Evolutionary conservation across 2,888 invertebrate species (phyloP), one percentile per base, ranked within the genome.

Genomic region (Bugulina stolonifera): DNA sequence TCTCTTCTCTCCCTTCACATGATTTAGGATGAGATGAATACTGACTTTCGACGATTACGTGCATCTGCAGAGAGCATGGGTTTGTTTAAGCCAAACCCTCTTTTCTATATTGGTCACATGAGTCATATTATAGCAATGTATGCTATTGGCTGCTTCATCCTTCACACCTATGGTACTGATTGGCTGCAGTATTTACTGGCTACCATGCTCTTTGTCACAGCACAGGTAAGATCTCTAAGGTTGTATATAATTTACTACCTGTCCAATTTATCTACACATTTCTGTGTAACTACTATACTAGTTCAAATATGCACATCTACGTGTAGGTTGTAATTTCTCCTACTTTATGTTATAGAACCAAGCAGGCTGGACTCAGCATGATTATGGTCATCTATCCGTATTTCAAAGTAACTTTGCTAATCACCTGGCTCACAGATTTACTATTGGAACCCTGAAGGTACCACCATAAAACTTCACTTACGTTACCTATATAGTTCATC

Each of bases 281-380:
- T n/a, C n/a, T n/a, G n/a, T n/a, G n/a, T n/a, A n/a, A n/a, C n/a
- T n/a, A n/a, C n/a, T n/a, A n/a, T n/a, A n/a, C n/a, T n/a, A n/a
- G n/a, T n/a, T n/a, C n/a, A n/a, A n/a, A n/a, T n/a, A n/a, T n/a
- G n/a, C n/a, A n/a, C n/a, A n/a, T n/a, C n/a, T n/a, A n/a, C n/a
- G n/a, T n/a, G n/a, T n/a, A n/a, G n/a, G n/a, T n/a, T n/a, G n/a
- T n/a, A n/a, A n/a, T n/a, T n/a, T n/a, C n/a, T n/a, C n/a, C n/a
- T 5, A 52, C 52, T 52, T 14, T 52, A 52, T 52, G 10, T 52
- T 18, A 25, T 73, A 83, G 82, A 80, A 81, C 0, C 82, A 83
- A 73, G 81, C 81, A 43, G 82, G 82, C 2, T 83, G 82, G 83
- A 74, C 79, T 0, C 83, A 83, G 72, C 83, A 83, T 76, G 83